These are phyloP conservation scores for Apomyelois bistriatella DNA, from an alignment of 2,888 invertebrate species.

Conservation along the genomic window DNA sequence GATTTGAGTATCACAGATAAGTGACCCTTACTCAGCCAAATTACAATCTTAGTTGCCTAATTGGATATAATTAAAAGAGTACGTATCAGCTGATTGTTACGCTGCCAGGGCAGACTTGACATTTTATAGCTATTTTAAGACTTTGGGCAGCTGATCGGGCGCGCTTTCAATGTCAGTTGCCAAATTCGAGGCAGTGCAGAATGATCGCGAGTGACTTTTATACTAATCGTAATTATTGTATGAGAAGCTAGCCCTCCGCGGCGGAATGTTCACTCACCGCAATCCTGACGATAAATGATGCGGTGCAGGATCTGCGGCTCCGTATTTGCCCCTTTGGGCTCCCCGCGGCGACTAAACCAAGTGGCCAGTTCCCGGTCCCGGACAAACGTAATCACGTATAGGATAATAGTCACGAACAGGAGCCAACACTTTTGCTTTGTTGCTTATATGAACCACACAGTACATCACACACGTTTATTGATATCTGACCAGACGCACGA, in stretches of 20 bases:
- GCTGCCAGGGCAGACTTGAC: slow-evolving; percentile 73
- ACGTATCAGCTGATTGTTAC: slow-evolving; percentile 73
- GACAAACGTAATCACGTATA: slow-evolving; percentile 70
- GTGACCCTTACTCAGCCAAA: slow-evolving; percentile 35
- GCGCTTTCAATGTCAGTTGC: slow-evolving; percentile 71
- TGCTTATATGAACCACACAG: slow-evolving; percentile 70
- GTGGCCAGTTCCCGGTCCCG: slow-evolving; percentile 73
- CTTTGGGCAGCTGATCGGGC: slow-evolving; percentile 69
- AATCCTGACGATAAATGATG: slow-evolving; percentile 77
- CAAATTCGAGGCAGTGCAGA: slow-evolving; percentile 35
- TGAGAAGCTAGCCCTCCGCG: slow-evolving; percentile 12
- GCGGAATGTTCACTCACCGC: slow-evolving; percentile 62
- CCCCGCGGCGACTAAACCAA: slow-evolving; percentile 73
- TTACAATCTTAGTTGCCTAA: slow-evolving; percentile 58
- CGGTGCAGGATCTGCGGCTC: slow-evolving; percentile 73
- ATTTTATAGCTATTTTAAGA: slow-evolving; percentile 78
- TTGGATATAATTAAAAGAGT: slow-evolving; percentile 67
- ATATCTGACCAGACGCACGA: slow-evolving; percentile 59
- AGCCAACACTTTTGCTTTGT: slow-evolving; percentile 71
- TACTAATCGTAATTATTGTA: slow-evolving; percentile 14
- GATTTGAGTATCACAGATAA: slow-evolving; percentile 37
- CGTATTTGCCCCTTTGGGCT: slow-evolving; percentile 78
- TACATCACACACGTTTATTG: slow-evolving; percentile 60
- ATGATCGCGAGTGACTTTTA: slow-evolving; percentile 22
- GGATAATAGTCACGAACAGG: slow-evolving; percentile 73